Percentiles rank a stretch among this genome's conserved stretches.
Conservation (phyloP, 2,797 vertebrate genomes). For the Xiphophorus birchmanni region DNA sequence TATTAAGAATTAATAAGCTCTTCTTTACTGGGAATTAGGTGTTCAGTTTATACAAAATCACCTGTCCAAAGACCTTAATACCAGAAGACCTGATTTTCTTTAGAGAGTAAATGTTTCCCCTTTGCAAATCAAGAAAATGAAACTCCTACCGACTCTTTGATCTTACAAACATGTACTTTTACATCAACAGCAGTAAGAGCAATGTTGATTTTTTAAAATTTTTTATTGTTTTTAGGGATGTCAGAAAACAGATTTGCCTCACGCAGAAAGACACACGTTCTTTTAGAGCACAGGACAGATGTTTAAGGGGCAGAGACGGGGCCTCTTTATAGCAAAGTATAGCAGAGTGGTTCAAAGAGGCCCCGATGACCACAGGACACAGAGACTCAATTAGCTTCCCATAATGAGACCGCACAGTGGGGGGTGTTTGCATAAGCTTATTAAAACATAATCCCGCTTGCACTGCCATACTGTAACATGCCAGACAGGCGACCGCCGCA, state of each 20-base stretch:
- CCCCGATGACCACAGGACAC: slow-evolving; percentile 61
- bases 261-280: slow-evolving; percentile 60
- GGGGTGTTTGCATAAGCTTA: slow-evolving; percentile 78
- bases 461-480: slow-evolving; percentile 54
- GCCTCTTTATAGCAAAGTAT: slow-evolving; percentile 62
- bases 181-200: too few species aligned
- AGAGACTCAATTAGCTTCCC: slow-evolving; percentile 72
- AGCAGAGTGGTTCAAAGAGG: slow-evolving; percentile 61
- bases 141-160: neutral
- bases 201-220: neutral
- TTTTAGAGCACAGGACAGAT: slow-evolving; percentile 66
- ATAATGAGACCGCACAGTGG: slow-evolving; percentile 68
- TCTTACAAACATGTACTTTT: neutral
- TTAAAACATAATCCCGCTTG: slow-evolving; percentile 77
- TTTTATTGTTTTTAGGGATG: slow-evolving; percentile 15
- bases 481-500: slow-evolving; percentile 47
- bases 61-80: neutral
- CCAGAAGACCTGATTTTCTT: neutral
- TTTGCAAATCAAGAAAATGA: neutral
- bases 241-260: slow-evolving; percentile 39
- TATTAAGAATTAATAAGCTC: neutral
- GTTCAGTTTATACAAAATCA: neutral
- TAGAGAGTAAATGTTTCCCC: neutral
- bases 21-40: neutral
- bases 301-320: slow-evolving; percentile 57